These are phyloP conservation scores for Cheilosia impressa DNA, from an alignment of 2,888 invertebrate genomes.

Conservation along the genomic window DNA sequence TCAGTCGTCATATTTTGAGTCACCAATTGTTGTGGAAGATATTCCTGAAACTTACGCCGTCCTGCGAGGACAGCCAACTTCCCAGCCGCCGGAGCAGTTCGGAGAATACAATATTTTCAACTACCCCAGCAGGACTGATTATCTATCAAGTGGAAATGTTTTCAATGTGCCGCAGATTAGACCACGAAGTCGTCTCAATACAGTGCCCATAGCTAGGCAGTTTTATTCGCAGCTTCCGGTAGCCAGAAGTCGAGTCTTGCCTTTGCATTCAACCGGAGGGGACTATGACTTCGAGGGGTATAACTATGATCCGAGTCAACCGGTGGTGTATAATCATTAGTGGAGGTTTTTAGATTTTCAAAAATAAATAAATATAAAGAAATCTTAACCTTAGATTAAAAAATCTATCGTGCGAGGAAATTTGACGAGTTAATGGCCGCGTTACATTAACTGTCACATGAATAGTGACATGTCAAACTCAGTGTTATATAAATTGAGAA, in stretches of 20 bases:
- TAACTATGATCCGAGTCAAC: slow-evolving; percentile 30
- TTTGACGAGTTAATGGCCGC: too few species aligned
- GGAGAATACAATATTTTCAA: slow-evolving; percentile 1
- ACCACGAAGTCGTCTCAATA: slow-evolving; percentile 9
- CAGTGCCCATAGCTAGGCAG: slow-evolving; percentile 17
- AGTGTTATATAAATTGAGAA: too few species aligned
- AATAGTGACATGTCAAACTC: too few species aligned
- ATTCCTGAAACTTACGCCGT: slow-evolving; percentile 11
- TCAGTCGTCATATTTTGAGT: slow-evolving; percentile 46
- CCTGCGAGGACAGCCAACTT: slow-evolving; percentile 11
- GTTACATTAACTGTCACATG: too few species aligned
- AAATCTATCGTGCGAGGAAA: too few species aligned
- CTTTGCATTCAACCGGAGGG: slow-evolving; percentile 16
- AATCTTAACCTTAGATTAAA: neutral
- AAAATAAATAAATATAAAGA: neutral
- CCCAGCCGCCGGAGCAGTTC: neutral
- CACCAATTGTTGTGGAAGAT: slow-evolving; percentile 64
- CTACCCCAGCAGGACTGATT: slow-evolving; percentile 15
- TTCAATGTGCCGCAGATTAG: slow-evolving; percentile 16
- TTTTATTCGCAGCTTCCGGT: slow-evolving; percentile 25
- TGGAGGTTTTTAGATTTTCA: neutral
- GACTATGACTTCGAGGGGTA: slow-evolving; percentile 21
- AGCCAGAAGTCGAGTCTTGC: slow-evolving; percentile 33
- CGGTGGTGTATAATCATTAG: slow-evolving; percentile 57
- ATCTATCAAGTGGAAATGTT: slow-evolving; percentile 23